phyloP scores from a whole-genome alignment of 2,888 invertebrate species.

The Pristionchus japonicus region DNA sequence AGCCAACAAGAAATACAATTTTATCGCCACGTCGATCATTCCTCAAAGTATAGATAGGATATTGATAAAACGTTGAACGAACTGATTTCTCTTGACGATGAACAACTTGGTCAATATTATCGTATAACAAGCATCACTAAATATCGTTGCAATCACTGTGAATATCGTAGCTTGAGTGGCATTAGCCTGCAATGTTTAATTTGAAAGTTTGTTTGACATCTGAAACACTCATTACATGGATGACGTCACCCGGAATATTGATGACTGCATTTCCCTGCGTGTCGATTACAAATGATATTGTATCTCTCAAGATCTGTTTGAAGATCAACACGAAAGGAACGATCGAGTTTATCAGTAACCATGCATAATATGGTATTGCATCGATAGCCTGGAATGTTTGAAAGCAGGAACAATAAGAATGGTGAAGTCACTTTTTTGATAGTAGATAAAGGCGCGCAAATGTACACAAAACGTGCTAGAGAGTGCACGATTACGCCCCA shows the following conservation, averaged over 20 bases:
- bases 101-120: too few species aligned
- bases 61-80: too few species aligned
- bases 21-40: too few species aligned
- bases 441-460: too few species aligned
- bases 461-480: too few species aligned
- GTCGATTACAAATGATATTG: background rate
- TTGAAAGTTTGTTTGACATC: too few species aligned
- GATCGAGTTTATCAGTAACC: background rate
- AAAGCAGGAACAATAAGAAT: too few species aligned
- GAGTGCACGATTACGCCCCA: too few species aligned
- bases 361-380: background rate
- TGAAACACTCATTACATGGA: too few species aligned
- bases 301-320: background rate
- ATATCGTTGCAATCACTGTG: background rate
- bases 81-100: too few species aligned
- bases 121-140: background rate
- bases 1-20: background rate
- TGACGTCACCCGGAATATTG: background rate
- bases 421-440: too few species aligned
- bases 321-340: background rate
- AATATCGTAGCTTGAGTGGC: background rate
- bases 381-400: background rate
- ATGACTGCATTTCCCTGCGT: background rate
- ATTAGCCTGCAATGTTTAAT: background rate
- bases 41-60: too few species aligned